A percentile compares a stretch with the other conserved stretches of the same genome.
These are phyloP conservation scores for Dryobota labecula DNA, from an alignment of 2,888 invertebrate genomes.

Conservation along the genomic window DNA sequence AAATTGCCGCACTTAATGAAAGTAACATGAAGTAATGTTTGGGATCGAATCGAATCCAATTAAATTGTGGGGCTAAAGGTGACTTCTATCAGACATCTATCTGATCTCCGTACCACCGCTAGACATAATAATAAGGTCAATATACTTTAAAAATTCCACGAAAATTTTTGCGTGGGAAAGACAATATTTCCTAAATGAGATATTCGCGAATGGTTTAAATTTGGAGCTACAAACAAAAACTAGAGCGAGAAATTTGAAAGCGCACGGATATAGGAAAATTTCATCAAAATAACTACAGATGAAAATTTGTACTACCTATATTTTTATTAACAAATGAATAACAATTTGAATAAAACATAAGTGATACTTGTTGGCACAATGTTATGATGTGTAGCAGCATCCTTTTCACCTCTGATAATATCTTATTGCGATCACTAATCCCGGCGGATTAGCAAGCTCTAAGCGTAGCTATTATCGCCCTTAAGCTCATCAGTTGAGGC, in stretches of 20 bases:
- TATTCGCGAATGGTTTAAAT: background rate
- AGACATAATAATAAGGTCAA: constrained; percentile 42
- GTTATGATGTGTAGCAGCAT: background rate
- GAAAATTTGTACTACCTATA: background rate
- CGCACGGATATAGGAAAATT: background rate
- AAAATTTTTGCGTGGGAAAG: background rate
- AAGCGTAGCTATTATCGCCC: constrained; percentile 11
- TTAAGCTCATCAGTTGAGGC: constrained; percentile 16
- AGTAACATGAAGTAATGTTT: constrained; percentile 59
- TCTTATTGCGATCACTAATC: constrained; percentile 45
- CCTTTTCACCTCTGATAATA: constrained; percentile 20
- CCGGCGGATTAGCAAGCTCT: constrained; percentile 16
- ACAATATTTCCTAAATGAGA: constrained; percentile 1
- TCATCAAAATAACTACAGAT: background rate
- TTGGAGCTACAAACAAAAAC: constrained; percentile 1
- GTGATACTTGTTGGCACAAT: constrained; percentile 1
- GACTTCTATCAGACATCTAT: constrained; percentile 42
- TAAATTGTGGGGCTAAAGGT: constrained; percentile 41
- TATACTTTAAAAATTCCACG: constrained; percentile 13
- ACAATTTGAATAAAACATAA: too few species aligned
- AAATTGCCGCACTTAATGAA: constrained; percentile 52
- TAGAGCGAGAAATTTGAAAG: background rate
- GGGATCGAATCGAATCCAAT: constrained; percentile 55
- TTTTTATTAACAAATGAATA: too few species aligned
- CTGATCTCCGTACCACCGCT: constrained; percentile 38